phyloP scores from a whole-genome alignment of 1,140 invertebrate genomes.

The Rhynchophorus ferrugineus region DNA sequence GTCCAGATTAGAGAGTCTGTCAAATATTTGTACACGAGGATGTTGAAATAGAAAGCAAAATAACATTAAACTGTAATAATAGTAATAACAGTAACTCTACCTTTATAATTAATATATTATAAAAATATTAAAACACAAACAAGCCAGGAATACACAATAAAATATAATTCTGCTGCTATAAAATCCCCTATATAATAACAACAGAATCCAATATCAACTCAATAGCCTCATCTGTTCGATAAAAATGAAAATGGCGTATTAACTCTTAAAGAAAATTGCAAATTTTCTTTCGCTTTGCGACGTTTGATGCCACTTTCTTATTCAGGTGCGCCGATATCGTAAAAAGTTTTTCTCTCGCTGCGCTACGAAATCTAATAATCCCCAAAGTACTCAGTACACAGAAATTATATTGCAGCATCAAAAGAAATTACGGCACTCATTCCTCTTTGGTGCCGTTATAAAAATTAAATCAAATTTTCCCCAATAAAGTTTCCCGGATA shows the following conservation, averaged over 20 bases:
- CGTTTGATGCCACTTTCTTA: conserved; percentile 30
- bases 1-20: no score
- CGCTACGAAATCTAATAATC: conserved; percentile 34
- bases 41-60: no score
- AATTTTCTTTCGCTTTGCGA: conserved; percentile 12
- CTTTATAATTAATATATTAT: no score
- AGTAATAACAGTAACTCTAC: no score
- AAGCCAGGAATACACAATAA: no score
- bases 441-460: conserved; percentile 39
- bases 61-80: no score
- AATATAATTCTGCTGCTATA: no score
- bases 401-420: conserved; percentile 41
- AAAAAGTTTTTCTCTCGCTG: conserved; percentile 31
- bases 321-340: conserved; percentile 30
- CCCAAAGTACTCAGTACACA: conserved; percentile 36
- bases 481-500: conserved; percentile 42
- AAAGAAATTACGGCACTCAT: conserved; percentile 42
- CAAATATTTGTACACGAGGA: no score
- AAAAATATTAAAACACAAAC: no score
- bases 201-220: no score
- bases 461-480: conserved; percentile 42
- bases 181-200: no score
- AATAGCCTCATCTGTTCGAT: no score
- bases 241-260: conserved; percentile 16
- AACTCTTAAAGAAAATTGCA: conserved; percentile 17